Evolutionary conservation across 1,140 invertebrate genomes (phyloP), one percentile per base, ranked within the genome.

Genomic region (Holotrichia oblita): DNA sequence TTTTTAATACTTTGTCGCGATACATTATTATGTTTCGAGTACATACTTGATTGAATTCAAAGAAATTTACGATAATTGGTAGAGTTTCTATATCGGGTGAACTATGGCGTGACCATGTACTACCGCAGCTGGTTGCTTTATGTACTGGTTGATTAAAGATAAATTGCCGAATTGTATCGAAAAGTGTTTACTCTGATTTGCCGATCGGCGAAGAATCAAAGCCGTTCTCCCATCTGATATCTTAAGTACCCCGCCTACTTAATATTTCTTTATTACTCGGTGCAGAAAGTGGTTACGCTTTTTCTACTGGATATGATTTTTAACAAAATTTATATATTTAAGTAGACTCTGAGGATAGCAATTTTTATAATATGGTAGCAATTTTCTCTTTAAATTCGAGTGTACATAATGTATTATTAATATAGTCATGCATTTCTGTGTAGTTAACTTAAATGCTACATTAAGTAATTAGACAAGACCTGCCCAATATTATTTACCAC

Each of bases 101-200:
- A 69, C 20, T 69, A 69, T 69, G 61, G 61, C 61, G 61, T 69
- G 22, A 69, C 61, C 61, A 69, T 20, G 61, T 20, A 27, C 22
- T 34, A 27, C 61, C 61, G 61, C 61, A 69, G 22, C 61, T 69
- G 22, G 27, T 69, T 69, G 61, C 12, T 69, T 20, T 20, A 34
- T 27, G 61, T 27, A 27, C 61, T 69, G 61, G 20, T 69, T 69
- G 61, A 69, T 69, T 69, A 69, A 69, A 69, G 61, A 27, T 69
- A 20, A 69, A 69, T 69, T 34, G 61, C 61, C 61, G 20, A 34
- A 69, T 69, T 69, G 61, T 27, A 12, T 69, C 22, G 61, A 24
- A 34, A 69, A 69, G 61, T 14, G 27, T 69, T 69, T 69, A 69
- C 22, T 69, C 22, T 69, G n/a, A 69, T 69, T 69, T 69, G 20